A percentile compares a stretch with the other conserved stretches of the same genome.
Evolutionary conservation across 2,888 invertebrate genomes (phyloP).

Genomic region (Eumacrocentrus americanus): DNA sequence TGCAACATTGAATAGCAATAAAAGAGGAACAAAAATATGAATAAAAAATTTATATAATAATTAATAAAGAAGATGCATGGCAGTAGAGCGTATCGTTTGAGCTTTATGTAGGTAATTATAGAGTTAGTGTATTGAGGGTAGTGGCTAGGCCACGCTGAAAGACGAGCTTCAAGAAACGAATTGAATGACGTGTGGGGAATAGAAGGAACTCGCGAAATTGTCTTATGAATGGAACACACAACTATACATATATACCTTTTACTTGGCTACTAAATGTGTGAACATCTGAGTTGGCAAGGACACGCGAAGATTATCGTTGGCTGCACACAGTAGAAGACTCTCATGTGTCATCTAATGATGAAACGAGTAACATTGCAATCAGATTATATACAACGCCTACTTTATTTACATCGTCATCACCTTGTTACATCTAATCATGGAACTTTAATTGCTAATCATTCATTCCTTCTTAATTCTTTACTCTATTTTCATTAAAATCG

Average conservation of each 20-base stretch:
- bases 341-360: neutral
- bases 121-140: neutral
- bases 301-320: neutral
- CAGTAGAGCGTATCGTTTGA: neutral
- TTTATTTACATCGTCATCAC: neutral
- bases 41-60: neutral
- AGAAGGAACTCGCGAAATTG: neutral
- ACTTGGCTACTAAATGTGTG: neutral
- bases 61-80: neutral
- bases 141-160: neutral
- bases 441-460: neutral
- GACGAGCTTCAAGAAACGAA: neutral
- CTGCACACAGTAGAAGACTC: neutral
- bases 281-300: constrained; percentile 2
- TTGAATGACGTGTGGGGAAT: neutral
- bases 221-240: neutral
- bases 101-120: neutral
- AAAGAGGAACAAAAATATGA: no score
- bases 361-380: constrained; percentile 1
- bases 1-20: neutral
- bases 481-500: no score
- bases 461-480: no score
- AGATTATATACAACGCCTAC: neutral
- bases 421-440: neutral
- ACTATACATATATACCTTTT: neutral